phyloP scores from a whole-genome alignment of 1,140 invertebrate genomes.

The Zaprionus capensis region DNA sequence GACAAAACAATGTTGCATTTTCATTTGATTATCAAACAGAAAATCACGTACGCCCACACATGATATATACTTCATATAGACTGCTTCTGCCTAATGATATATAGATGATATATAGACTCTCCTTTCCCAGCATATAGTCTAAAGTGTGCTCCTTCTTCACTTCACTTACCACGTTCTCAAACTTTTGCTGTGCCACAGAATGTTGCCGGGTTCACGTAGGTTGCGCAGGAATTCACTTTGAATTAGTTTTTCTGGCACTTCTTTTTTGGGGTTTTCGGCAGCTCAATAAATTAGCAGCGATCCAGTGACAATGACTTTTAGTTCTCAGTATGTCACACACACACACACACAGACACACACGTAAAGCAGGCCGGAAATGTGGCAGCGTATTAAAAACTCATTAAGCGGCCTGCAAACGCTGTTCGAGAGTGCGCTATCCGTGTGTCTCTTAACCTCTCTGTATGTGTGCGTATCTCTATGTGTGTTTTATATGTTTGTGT shows the following conservation, averaged over 20 bases:
- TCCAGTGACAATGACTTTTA: constrained; percentile 64
- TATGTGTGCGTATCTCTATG: constrained; percentile 7
- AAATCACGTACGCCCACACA: background rate
- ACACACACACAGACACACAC: constrained; percentile 30
- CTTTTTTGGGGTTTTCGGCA: constrained; percentile 30
- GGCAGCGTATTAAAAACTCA: constrained; percentile 81
- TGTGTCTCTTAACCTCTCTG: background rate
- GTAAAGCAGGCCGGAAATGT: constrained; percentile 40
- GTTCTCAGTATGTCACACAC: constrained; percentile 30
- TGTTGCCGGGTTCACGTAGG: constrained; percentile 27
- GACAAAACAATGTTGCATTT: background rate
- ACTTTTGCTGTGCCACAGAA: constrained; percentile 15
- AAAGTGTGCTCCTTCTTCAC: too few relatives aligned
- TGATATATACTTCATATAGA: too few relatives aligned
- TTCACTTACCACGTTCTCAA: background rate
- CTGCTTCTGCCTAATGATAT: too few relatives aligned
- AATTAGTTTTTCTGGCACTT: constrained; percentile 36
- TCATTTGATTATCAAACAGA: background rate
- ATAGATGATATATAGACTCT: too few relatives aligned
- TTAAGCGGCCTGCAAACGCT: constrained; percentile 49
- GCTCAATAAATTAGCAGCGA: constrained; percentile 71
- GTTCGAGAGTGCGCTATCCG: background rate
- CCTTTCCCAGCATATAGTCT: too few relatives aligned
- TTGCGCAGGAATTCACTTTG: constrained; percentile 20
- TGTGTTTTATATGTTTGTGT: background rate